phyloP scores from a whole-genome alignment of 2,888 invertebrate species.

The Petrolisthes cinctipes region DNA sequence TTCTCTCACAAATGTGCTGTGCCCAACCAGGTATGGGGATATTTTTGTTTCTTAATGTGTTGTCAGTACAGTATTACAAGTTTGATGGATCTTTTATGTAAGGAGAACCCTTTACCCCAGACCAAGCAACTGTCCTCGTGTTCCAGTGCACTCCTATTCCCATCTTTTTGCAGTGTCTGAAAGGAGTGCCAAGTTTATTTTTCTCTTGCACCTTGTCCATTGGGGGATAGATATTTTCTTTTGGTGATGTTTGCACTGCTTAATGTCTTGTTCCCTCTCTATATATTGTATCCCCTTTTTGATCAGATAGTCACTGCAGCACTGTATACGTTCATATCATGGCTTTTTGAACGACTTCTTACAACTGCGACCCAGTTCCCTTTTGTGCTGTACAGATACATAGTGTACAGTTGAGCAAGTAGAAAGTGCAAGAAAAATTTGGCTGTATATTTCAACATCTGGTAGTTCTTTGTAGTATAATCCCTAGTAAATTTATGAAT shows the following conservation, averaged over 20 bases:
- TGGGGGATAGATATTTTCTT: background rate
- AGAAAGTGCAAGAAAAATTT: no score
- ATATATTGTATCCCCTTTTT: background rate
- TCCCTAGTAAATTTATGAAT: no score
- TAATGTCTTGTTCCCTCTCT: background rate
- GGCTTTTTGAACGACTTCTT: background rate
- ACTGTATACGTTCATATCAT: background rate
- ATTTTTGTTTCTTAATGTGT: constrained; percentile 10
- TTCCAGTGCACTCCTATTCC: background rate
- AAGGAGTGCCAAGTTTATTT: background rate
- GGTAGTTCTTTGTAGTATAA: no score
- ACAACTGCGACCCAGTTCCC: no score
- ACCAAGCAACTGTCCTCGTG: background rate
- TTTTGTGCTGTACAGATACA: no score
- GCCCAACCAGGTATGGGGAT: constrained; percentile 45
- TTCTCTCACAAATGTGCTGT: constrained; percentile 41
- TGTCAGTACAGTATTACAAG: constrained; percentile 15
- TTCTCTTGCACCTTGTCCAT: background rate
- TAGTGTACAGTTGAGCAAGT: no score
- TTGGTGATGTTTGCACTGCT: constrained; percentile 1
- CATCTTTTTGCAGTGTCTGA: background rate
- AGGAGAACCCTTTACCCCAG: background rate
- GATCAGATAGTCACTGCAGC: background rate
- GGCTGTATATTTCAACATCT: no score
- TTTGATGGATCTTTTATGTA: background rate